Evolutionary conservation across 2,113 vertebrate genomes (phyloP).

Genomic region (Eleginops maclovinus): DNA sequence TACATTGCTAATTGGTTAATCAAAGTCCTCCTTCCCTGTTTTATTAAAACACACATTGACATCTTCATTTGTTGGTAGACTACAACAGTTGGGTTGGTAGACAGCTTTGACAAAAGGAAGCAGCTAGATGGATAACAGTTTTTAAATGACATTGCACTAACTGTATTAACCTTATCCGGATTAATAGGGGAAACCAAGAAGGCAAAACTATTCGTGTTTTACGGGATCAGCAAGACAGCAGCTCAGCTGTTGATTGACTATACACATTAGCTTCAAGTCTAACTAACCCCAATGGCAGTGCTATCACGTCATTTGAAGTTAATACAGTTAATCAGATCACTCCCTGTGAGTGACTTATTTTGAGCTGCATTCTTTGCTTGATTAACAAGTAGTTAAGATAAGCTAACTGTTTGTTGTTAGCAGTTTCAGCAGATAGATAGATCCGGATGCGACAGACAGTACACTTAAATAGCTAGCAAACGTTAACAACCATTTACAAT

Average conservation of each 20-base stretch:
- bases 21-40: background rate
- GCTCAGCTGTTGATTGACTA: background rate
- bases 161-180: background rate
- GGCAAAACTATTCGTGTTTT: background rate
- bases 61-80: background rate
- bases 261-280: background rate
- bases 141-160: background rate
- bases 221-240: background rate
- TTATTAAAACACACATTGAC: background rate
- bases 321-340: background rate
- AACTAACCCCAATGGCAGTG: rapidly evolving
- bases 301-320: background rate
- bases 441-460: background rate
- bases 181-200: background rate
- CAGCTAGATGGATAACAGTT: background rate
- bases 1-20: background rate
- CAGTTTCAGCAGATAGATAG: constrained; percentile 35
- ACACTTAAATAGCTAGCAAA: background rate
- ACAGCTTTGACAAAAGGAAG: background rate
- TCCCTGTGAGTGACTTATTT: background rate
- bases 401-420: constrained; percentile 25
- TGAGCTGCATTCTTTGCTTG: background rate
- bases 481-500: background rate
- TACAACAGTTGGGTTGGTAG: background rate
- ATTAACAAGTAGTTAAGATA: background rate